Base-by-base conservation (phyloP, 2,888 invertebrate species). In the Bimastos eiseni region DNA sequence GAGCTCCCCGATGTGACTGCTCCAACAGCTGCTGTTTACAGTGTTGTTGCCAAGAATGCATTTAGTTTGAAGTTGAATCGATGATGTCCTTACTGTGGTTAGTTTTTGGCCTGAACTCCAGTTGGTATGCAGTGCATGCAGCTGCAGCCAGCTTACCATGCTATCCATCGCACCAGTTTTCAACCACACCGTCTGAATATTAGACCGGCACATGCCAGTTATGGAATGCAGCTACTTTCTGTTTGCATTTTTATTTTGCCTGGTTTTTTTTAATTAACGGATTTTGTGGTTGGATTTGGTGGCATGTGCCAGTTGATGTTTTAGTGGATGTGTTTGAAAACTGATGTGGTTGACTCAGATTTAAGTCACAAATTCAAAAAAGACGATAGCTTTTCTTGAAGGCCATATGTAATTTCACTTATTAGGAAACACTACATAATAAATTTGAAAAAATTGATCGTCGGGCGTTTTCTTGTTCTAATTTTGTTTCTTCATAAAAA, bases 61-160 rank as follows among this genome's bases (percentile, higher is more conserved):
- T 86, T 86, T 86, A 86, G 36, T 37, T 33, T 86, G 86, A 86
- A 86, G 37, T 86, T 86, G 34, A 86, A 86, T 86, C 86, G 37
- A 37, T 86, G 86, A 86, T 34, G n/a, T 86, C 36, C 37, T 37
- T 86, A 37, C 21, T 36, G 36, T 36, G 86, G 34, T 86, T 86
- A 36, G 34, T 86, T 86, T 83, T 34, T 24, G 34, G 86, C 37
- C 6, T 36, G 86, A 86, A 70, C 70, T 70, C 70, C 70, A n/a
- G 70, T 70, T 70, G 70, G 70, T 70, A n/a, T 70, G 70, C 70
- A 70, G 70, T n/a, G 70, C 70, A 70, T 70, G n/a, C n/a, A n/a
- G 8, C 70, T 70, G 70, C 70, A 70, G n/a, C 70, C 70, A n/a
- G 70, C n/a, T 30, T 70, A 70, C 1, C 5, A 70, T 70, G 70